These are phyloP conservation scores for Leptonema lineaticorne DNA, from an alignment of 1,140 invertebrate species.

Conservation along the genomic window DNA sequence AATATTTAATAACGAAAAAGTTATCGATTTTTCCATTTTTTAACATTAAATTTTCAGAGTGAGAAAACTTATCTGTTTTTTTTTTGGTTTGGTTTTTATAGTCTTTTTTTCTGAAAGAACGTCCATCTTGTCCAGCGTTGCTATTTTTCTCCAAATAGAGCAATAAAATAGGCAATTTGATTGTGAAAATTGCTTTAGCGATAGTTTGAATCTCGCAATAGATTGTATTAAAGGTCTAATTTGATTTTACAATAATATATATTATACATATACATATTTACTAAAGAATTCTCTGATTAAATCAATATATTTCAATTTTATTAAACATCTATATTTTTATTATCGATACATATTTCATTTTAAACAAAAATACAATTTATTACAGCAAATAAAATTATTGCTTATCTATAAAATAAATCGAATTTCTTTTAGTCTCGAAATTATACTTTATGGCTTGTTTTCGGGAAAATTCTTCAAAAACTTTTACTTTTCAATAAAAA, in stretches of 20 bases:
- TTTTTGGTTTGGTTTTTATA: background rate
- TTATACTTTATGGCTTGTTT: too few relatives aligned
- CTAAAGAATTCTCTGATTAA: too few relatives aligned
- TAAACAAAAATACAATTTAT: too few relatives aligned
- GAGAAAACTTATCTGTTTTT: background rate
- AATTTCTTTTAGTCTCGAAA: too few relatives aligned
- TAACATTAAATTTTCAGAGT: background rate
- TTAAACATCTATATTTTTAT: too few relatives aligned
- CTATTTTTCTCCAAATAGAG: conserved; percentile 27
- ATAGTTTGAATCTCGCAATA: conserved; percentile 26
- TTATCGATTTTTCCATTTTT: background rate
- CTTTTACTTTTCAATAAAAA: too few relatives aligned
- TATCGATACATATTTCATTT: too few relatives aligned
- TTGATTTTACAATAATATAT: background rate
- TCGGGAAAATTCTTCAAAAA: too few relatives aligned
- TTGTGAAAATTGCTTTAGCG: conserved; percentile 25
- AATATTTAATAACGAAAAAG: conserved; percentile 4
- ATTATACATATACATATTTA: background rate
- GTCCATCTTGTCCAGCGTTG: conserved; percentile 4
- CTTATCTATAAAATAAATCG: too few relatives aligned
- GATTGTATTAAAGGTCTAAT: too few relatives aligned
- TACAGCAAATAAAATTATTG: too few relatives aligned
- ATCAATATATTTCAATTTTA: too few relatives aligned
- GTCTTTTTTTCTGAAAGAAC: conserved; percentile 13
- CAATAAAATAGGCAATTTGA: conserved; percentile 31